These are phyloP conservation scores for Hippoglossus hippoglossus DNA, from an alignment of 2,797 vertebrate genomes.

Conservation along the genomic window DNA sequence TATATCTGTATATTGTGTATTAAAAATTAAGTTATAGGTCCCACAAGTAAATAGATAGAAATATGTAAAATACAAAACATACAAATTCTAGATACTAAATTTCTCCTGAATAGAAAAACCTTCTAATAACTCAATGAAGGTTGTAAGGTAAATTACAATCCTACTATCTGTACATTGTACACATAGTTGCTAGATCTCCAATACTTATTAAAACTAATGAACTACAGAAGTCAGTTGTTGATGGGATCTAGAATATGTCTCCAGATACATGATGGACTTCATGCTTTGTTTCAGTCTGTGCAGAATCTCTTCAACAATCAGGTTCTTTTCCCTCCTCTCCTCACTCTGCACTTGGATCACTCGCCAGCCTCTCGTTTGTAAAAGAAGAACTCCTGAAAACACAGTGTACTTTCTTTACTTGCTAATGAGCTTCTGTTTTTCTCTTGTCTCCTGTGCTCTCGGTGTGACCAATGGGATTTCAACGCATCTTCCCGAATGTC, in stretches of 20 bases:
- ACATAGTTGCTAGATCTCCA: no score
- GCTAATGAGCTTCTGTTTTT: slow-evolving; percentile 34
- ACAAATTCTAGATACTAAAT: neutral
- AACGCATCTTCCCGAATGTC: neutral
- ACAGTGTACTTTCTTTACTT: neutral
- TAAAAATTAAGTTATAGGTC: no score
- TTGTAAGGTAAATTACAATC: no score
- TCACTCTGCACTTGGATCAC: neutral
- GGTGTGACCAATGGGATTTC: slow-evolving; percentile 23
- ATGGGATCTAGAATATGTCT: no score
- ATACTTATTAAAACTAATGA: no score
- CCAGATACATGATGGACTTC: neutral
- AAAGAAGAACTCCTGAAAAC: neutral
- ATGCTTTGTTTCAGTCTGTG: neutral
- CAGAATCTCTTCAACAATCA: neutral
- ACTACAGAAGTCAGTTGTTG: no score
- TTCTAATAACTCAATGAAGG: neutral
- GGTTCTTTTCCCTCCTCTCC: neutral
- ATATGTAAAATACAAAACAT: no score
- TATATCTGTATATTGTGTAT: no score
- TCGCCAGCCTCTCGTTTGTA: neutral
- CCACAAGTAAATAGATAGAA: no score
- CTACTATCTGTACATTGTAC: no score
- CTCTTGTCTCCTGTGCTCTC: neutral
- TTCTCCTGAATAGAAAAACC: neutral